phyloP scores from a whole-genome alignment of 2,888 invertebrate genomes.

The Cheilosia urbana region DNA sequence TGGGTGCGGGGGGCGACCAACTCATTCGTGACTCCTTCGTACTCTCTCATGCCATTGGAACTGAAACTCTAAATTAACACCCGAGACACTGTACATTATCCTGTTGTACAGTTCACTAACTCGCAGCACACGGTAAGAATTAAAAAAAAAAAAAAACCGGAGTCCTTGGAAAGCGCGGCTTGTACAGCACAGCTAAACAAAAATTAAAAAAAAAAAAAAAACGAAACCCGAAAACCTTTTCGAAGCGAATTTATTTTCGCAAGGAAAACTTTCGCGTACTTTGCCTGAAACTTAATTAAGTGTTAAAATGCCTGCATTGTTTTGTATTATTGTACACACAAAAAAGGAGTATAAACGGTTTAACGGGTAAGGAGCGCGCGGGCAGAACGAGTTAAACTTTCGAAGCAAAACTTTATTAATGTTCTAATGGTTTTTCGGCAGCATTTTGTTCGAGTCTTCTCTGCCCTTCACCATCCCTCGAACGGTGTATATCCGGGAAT shows the following conservation, averaged over 20 bases:
- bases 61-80: neutral
- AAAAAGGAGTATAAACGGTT: neutral
- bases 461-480: neutral
- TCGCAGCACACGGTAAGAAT: slow-evolving; percentile 2
- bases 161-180: slow-evolving; percentile 2
- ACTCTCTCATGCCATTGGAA: neutral
- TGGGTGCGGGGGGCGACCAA: neutral
- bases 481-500: neutral
- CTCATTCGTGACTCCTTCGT: neutral
- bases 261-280: slow-evolving; percentile 53
- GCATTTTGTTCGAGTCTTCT: slow-evolving; percentile 28
- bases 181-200: neutral
- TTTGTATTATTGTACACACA: slow-evolving; percentile 36
- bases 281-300: slow-evolving; percentile 55
- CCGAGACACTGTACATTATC: slow-evolving; percentile 41
- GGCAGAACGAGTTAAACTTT: slow-evolving; percentile 40
- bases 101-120: slow-evolving; percentile 51
- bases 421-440: slow-evolving; percentile 45
- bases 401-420: slow-evolving; percentile 55
- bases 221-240: slow-evolving; percentile 17
- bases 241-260: slow-evolving; percentile 40
- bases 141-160: neutral
- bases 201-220: neutral
- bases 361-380: neutral
- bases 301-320: slow-evolving; percentile 64